A percentile compares a stretch with the other conserved stretches of the same genome.
Conservation (phyloP, 2,888 invertebrate genomes). For the Cantharis lateralis region DNA sequence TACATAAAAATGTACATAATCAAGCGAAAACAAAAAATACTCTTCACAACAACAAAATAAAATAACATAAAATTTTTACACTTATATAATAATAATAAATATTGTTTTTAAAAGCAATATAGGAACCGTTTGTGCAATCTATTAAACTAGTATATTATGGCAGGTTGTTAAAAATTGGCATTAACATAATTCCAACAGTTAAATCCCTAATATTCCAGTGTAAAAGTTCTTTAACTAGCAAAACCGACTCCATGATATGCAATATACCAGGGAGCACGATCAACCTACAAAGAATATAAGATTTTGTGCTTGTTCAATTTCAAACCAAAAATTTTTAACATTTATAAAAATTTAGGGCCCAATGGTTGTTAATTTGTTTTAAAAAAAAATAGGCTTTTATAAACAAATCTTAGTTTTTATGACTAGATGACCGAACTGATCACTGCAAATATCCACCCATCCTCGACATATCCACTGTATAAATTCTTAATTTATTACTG, state of each 20-base stretch:
- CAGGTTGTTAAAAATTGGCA: constrained; percentile 23
- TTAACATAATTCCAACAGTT: background rate
- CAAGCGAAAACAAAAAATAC: constrained; percentile 6
- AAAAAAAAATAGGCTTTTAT: constrained; percentile 1
- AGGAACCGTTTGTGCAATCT: constrained; percentile 34
- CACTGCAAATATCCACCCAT: constrained; percentile 52
- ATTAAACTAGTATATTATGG: constrained; percentile 25
- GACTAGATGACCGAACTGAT: constrained; percentile 42
- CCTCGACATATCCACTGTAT: constrained; percentile 13
- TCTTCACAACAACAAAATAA: background rate
- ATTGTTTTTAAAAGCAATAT: constrained; percentile 21
- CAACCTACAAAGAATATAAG: background rate
- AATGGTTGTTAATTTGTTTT: background rate
- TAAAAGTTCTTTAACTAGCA: background rate
- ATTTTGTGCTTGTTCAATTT: background rate
- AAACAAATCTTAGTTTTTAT: constrained; percentile 30
- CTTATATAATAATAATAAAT: background rate
- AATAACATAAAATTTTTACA: constrained; percentile 13
- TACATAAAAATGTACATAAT: constrained; percentile 29
- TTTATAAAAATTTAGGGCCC: background rate
- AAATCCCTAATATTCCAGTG: background rate
- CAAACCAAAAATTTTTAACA: background rate
- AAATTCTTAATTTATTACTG: constrained; percentile 11
- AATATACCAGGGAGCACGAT: too few species aligned
- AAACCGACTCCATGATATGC: background rate